Evolutionary conservation across 2,797 vertebrate genomes (phyloP).

Genomic region (Microchirus variegatus): DNA sequence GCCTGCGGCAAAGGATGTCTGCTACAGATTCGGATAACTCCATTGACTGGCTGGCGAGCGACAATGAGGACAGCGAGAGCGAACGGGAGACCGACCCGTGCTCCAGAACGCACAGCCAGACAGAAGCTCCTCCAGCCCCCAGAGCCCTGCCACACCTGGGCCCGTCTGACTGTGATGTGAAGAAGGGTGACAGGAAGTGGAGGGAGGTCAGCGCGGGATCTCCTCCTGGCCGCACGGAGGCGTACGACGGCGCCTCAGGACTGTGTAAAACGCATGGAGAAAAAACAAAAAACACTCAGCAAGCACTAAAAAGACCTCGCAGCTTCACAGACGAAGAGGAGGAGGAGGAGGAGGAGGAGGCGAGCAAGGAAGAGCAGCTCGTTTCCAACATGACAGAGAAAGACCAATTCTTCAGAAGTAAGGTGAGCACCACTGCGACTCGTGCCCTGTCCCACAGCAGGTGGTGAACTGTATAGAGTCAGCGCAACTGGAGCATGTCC

Average conservation of each 20-base stretch:
- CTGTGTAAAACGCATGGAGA: conserved; percentile 57
- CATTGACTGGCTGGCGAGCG: conserved; percentile 85
- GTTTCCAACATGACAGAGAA: conserved; percentile 61
- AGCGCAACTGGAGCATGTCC: conserved; percentile 39
- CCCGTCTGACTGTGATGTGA: conserved; percentile 47
- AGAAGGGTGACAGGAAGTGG: conserved; percentile 43
- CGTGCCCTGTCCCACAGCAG: conserved; percentile 12
- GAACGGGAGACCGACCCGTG: conserved; percentile 67
- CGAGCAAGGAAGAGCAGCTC: conserved; percentile 61
- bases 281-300: conserved; percentile 54
- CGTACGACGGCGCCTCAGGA: conserved; percentile 42
- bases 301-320: conserved; percentile 73
- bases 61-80: conserved; percentile 78
- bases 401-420: conserved; percentile 73
- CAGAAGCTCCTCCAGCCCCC: conserved; percentile 46
- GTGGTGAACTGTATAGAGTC: conserved; percentile 29
- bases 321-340: conserved; percentile 49
- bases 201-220: conserved; percentile 58
- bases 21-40: conserved; percentile 85
- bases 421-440: conserved; percentile 73
- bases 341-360: conserved; percentile 42
- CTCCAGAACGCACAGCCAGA: conserved; percentile 36
- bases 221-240: conserved; percentile 52
- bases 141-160: conserved; percentile 43
- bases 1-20: conserved; percentile 82